Base-by-base conservation (phyloP, 2,888 invertebrate genomes). In the Byasa hedistus region DNA sequence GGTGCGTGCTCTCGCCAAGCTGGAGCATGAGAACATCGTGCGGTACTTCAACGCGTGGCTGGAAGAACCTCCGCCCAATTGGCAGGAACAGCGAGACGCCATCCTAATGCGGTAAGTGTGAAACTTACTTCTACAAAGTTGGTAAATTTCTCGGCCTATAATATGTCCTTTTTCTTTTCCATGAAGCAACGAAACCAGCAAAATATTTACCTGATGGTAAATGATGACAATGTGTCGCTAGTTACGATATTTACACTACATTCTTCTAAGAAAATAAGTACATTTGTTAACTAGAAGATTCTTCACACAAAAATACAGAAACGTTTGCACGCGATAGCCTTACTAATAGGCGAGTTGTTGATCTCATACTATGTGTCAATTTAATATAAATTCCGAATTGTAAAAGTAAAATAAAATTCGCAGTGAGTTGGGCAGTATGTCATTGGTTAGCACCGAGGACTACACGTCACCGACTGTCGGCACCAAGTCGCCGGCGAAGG, bases 11-110 rank as follows among this genome's bases (percentile, higher is more conserved):
- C 89, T 99, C 54, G 99, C 99, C 0, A 97, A 97, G 84, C 91
- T 99, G 66, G 98, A 99, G 71, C 99, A 99, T 89, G 95, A 95
- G 57, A 96, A 98, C 82, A 99, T 99, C 74, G 99, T 99, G 62
- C 93, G 99, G 1, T 99, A 98, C 87, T 97, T 96, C 86, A 96
- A 98, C 91, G 96, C 98, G 0, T 99, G 99, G 99, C 93, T 98
- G 0, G 99, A 99, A 86, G 94, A 94, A 68, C 98, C 99, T 12
- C 98, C 99, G 3, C 90, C 93, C 12, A 95, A 94, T 10, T 98
- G 98, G 98, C 96, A 97, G 83, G 95, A 96, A 76, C 92, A 94
- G 36, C 94, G 95, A 57, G 98, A 98, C 85, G 92, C 92, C 27
- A 82, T 93, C 7, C 94, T 93, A 93, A 86, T 92, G 74, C 84